phyloP scores from a whole-genome alignment of 2,113 vertebrate genomes.

The Callionymus lyra region DNA sequence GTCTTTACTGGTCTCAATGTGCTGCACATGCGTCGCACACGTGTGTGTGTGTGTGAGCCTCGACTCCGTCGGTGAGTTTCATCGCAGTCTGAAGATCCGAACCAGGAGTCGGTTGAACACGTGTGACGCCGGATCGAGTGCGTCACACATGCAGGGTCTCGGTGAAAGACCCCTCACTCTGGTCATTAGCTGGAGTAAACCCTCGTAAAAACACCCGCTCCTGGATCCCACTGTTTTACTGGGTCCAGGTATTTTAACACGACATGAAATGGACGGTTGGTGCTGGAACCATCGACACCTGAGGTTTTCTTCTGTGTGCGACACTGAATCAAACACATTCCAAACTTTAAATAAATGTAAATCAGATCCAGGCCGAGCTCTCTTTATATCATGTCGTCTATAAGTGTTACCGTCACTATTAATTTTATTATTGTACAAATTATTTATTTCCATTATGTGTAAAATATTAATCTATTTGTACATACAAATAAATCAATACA shows the following conservation, averaged over 20 bases:
- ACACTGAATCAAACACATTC: constrained; percentile 17
- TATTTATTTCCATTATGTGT: too few species aligned
- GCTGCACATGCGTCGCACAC: constrained; percentile 55
- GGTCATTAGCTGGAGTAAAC: constrained; percentile 61
- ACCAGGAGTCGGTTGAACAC: constrained; percentile 2
- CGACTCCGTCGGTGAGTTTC: constrained; percentile 11
- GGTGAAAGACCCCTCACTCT: constrained; percentile 27
- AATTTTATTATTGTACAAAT: too few species aligned
- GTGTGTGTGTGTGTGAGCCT: constrained; percentile 36
- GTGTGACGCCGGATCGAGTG: constrained; percentile 13
- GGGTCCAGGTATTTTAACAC: constrained; percentile 58
- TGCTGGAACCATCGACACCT: constrained; percentile 58
- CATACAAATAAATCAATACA: too few species aligned
- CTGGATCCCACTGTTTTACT: constrained; percentile 64
- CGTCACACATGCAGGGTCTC: constrained; percentile 28
- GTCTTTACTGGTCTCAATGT: constrained; percentile 62
- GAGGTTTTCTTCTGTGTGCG: constrained; percentile 25
- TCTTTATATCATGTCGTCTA: too few species aligned
- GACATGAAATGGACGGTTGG: constrained; percentile 56
- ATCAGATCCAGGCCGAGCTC: too few species aligned
- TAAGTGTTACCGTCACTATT: too few species aligned
- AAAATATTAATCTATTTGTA: too few species aligned
- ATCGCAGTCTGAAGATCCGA: background rate
- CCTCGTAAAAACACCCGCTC: constrained; percentile 61
- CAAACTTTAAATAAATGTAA: constrained; percentile 5